Evolutionary conservation across 2,888 invertebrate species (phyloP).

Genomic region (Capitulum mitella): DNA sequence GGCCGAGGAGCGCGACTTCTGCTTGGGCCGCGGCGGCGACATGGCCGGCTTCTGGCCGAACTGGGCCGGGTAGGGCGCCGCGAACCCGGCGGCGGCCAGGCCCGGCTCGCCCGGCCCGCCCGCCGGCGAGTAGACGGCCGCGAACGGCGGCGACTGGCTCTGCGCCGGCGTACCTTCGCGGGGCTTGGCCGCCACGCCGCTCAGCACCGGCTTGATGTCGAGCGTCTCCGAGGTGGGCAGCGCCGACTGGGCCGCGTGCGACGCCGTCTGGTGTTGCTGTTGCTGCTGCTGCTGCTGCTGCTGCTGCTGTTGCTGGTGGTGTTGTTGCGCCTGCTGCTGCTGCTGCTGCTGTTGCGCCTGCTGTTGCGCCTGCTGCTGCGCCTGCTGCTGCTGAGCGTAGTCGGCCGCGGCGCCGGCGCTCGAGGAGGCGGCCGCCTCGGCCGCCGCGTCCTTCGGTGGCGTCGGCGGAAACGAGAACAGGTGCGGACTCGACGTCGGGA

Average conservation of each 20-base stretch:
- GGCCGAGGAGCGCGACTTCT: conserved; percentile 23
- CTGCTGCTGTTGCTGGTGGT: neutral
- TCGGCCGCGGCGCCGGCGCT: neutral
- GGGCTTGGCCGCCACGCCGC: neutral
- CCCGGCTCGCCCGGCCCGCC: neutral
- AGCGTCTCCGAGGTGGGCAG: neutral
- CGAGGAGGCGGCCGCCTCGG: neutral
- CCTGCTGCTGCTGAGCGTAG: neutral
- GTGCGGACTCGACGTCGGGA: conserved; percentile 3
- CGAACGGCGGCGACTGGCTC: conserved; percentile 6
- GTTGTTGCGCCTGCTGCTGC: neutral
- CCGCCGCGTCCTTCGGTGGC: neutral
- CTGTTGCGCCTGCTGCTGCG: neutral
- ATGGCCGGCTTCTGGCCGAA: conserved; percentile 1
- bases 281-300: conserved; percentile 3
- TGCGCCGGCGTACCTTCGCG: conserved; percentile 13
- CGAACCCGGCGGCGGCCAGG: neutral
- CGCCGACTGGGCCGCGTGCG: neutral
- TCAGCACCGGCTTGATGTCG: conserved; percentile 8
- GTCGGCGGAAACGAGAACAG: conserved; percentile 10
- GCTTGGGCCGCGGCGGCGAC: conserved; percentile 17
- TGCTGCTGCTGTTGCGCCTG: neutral
- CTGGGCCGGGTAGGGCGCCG: conserved; percentile 2
- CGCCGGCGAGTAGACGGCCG: neutral
- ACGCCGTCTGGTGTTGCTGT: neutral